Evolutionary conservation across 2,797 vertebrate species (phyloP).

Genomic region (Tokudaia muenninki): DNA sequence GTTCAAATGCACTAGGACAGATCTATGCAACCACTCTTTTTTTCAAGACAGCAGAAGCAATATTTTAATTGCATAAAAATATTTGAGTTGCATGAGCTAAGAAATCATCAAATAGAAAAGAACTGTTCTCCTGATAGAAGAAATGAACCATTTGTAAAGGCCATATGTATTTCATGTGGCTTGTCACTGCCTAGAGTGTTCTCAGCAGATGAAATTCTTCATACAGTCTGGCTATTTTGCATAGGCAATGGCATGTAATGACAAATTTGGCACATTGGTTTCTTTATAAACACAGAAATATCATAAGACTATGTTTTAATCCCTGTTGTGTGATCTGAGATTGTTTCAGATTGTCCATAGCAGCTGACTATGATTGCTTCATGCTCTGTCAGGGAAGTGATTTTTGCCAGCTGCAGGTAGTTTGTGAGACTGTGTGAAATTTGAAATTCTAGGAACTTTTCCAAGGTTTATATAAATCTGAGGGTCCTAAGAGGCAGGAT

Average conservation of each 20-base stretch:
- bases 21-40: not conserved
- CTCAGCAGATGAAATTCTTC: not conserved
- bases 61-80: not conserved
- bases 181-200: not conserved
- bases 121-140: not conserved
- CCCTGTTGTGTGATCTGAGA: not conserved
- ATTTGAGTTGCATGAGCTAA: not conserved
- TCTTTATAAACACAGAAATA: not conserved
- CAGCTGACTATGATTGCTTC: not conserved
- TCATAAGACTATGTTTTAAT: not conserved
- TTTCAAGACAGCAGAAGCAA: not conserved
- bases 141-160: not conserved
- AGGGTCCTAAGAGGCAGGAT: too few species aligned
- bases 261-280: not conserved
- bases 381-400: not conserved
- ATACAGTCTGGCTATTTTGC: fast-evolving
- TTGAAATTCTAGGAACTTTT: not conserved
- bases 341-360: not conserved
- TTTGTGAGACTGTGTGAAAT: not conserved
- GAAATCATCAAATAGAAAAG: not conserved
- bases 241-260: not conserved
- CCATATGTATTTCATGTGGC: not conserved
- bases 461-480: not conserved
- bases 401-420: not conserved
- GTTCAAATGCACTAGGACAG: not conserved